A percentile compares a stretch with the other conserved stretches of the same genome.
phyloP scores from a whole-genome alignment of 1,140 invertebrate genomes.

The Tetragonula clypearis region DNA sequence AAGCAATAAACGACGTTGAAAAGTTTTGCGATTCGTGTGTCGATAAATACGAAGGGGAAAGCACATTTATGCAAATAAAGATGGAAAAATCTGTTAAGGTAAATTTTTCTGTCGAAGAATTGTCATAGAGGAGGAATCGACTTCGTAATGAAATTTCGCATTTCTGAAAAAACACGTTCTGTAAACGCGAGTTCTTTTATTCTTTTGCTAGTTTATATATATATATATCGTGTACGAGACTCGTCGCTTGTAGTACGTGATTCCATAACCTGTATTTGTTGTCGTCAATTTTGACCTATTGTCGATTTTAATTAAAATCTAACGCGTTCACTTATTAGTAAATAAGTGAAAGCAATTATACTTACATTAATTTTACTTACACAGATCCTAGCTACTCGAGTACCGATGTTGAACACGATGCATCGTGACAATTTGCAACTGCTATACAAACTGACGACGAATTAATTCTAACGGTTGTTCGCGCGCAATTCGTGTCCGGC shows the following conservation, averaged over 20 bases:
- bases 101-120: neutral
- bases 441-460: neutral
- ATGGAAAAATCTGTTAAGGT: neutral
- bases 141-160: neutral
- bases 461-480: neutral
- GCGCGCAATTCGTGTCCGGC: neutral
- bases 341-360: neutral
- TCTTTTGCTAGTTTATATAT: too few relatives aligned
- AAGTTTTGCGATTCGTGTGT: neutral
- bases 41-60: neutral
- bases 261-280: too few relatives aligned
- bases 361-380: neutral
- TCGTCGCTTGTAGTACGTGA: too few relatives aligned
- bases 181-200: too few relatives aligned
- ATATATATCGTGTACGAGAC: too few relatives aligned
- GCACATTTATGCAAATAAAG: neutral
- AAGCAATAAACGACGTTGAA: constrained; percentile 40
- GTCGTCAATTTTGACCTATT: too few relatives aligned
- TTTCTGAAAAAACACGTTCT: neutral
- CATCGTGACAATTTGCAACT: neutral
- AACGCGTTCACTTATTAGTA: too few relatives aligned
- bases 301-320: too few relatives aligned
- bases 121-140: neutral
- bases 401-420: neutral
- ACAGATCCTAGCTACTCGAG: neutral